A percentile compares a stretch with the other conserved stretches of the same genome.
Conservation (phyloP, 2,113 vertebrate species). For the Corythaixoides concolor region DNA sequence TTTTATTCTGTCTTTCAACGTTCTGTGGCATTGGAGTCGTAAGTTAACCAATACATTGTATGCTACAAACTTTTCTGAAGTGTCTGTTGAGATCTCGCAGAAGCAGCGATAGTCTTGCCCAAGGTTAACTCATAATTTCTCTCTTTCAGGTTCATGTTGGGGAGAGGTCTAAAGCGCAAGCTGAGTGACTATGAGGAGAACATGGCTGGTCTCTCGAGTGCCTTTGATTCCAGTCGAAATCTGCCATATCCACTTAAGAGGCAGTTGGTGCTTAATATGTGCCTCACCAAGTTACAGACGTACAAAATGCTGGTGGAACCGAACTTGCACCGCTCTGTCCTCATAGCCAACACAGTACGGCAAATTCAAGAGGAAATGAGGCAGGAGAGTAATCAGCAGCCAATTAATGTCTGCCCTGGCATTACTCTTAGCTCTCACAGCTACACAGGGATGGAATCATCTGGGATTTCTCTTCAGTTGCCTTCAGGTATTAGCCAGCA, state of each 20-base stretch:
- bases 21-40: not conserved
- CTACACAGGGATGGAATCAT: conserved; percentile 60
- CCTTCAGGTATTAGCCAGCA: conserved; percentile 61
- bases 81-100: not conserved
- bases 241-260: conserved; percentile 80
- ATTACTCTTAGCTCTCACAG: conserved; percentile 22
- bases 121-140: not conserved
- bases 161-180: conserved; percentile 87
- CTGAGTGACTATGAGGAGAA: conserved; percentile 82
- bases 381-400: conserved; percentile 63
- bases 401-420: conserved; percentile 47
- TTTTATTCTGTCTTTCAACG: not conserved
- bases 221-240: conserved; percentile 71
- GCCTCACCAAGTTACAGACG: conserved; percentile 83
- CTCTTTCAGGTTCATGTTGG: conserved; percentile 83
- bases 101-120: not conserved
- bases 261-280: conserved; percentile 85
- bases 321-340: conserved; percentile 85
- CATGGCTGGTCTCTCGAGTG: conserved; percentile 71
- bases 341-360: conserved; percentile 85
- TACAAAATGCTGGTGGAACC: conserved; percentile 83
- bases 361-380: conserved; percentile 85
- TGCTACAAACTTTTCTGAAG: not conserved
- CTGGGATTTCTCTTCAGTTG: conserved; percentile 59
- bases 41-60: not conserved